Base-by-base conservation (phyloP, 92 coral and sea anemone species). In the Palythoa heliodiscus region DNA sequence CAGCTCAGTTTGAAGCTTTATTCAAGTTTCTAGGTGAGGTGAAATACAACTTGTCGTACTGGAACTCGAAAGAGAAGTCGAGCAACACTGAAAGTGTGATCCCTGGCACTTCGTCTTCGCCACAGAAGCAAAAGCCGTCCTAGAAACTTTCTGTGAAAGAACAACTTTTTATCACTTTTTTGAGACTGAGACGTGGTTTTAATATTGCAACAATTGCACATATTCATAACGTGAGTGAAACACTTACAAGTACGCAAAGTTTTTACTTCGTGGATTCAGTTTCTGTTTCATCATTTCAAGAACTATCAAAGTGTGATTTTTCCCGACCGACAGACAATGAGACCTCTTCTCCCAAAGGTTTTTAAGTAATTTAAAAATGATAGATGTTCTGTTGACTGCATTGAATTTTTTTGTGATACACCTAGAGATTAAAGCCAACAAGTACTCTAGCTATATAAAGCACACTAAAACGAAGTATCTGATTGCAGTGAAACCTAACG, bases 331-430 rank as follows among this genome's bases (percentile, higher is more conserved):
- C 48, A 40, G 7, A 24, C 10, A 23, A 2, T 7, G 2, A 16
- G 54, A 53, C 37, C 43, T 11, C 73, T 60, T 60, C 84, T 79
- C 25, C 84, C 84, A 79, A 79, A 79, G 50, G 20, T 79, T 57
- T 79, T 79, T 50, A 79, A 50, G 22, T 1, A 48, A 22, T 58
- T 79, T 63, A 79, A 79, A 70, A 79, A 79, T 63, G 48, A 53
- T 2, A 60, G 66, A 60, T 60, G 66, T 16, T 60, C 66, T 13
- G 66, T 60, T 5, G 66, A 60, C 20, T 60, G 48, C 23, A 79
- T 47, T 73, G 71, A 60, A 60, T 13, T 15, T 60, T 60, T 60
- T 16, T 60, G 66, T 16, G 66, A 60, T 2, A 1, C 66, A 5
- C 66, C 66, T 1, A 60, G 3, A 60, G 66, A 60, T 60, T 60